Conservation (phyloP, 2,888 invertebrate genomes). For the Phortica okadai region DNA sequence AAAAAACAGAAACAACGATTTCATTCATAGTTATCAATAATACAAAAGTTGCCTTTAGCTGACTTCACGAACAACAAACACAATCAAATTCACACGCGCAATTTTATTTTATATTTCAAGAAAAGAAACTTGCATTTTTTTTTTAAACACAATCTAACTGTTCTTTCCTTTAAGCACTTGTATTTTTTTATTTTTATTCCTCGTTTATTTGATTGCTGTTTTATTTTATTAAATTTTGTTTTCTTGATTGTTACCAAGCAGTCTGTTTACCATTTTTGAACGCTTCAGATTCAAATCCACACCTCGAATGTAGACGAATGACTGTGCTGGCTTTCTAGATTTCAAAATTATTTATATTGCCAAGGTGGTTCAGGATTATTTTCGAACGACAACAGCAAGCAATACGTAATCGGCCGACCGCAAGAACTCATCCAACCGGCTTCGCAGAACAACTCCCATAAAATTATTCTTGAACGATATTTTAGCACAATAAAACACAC, state of each 20-base stretch:
- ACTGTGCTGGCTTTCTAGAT: slow-evolving; percentile 66
- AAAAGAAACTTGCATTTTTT: not conserved
- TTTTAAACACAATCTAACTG: not conserved
- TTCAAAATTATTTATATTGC: slow-evolving; percentile 73
- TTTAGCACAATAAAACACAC: slow-evolving; percentile 54
- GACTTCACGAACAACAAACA: too few relatives aligned
- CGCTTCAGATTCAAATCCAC: slow-evolving; percentile 67
- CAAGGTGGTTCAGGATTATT: slow-evolving; percentile 65
- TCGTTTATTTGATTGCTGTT: slow-evolving; percentile 14
- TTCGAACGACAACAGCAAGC: slow-evolving; percentile 44
- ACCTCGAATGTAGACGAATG: slow-evolving; percentile 69
- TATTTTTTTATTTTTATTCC: slow-evolving; percentile 2
- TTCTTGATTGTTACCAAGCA: slow-evolving; percentile 1
- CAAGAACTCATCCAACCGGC: slow-evolving; percentile 69
- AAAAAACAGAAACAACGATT: slow-evolving; percentile 37
- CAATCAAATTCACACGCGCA: too few relatives aligned
- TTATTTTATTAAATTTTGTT: slow-evolving; percentile 14
- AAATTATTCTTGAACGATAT: slow-evolving; percentile 62
- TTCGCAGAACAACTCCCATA: slow-evolving; percentile 65
- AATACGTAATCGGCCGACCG: slow-evolving; percentile 45
- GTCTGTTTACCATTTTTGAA: slow-evolving; percentile 66
- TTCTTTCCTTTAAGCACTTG: not conserved
- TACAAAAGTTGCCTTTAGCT: not conserved
- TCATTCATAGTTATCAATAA: slow-evolving; percentile 21
- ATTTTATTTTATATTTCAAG: not conserved